These are phyloP conservation scores for Cololabis saira DNA, from an alignment of 2,113 vertebrate species.

Conservation along the genomic window DNA sequence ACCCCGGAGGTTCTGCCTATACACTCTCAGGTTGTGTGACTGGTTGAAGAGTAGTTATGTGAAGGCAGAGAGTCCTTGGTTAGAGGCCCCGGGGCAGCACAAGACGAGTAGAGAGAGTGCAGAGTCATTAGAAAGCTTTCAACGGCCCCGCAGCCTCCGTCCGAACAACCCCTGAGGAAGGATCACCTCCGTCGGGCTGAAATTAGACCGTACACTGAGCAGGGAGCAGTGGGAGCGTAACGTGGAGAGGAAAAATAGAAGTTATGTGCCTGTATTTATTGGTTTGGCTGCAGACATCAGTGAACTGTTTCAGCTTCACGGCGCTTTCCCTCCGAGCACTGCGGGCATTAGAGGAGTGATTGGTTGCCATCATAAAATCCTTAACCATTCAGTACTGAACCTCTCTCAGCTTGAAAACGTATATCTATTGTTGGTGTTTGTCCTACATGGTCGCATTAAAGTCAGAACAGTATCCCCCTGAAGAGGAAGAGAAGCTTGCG, in stretches of 20 bases:
- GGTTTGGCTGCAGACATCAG: conserved; percentile 54
- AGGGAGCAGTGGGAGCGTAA: conserved; percentile 33
- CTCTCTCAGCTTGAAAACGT: conserved; percentile 6
- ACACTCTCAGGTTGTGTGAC: conserved; percentile 55
- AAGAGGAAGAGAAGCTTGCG: too few species aligned
- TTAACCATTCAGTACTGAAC: conserved; percentile 30
- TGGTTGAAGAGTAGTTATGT: conserved; percentile 68
- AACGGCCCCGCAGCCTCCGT: conserved; percentile 63
- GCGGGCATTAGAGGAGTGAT: conserved; percentile 37
- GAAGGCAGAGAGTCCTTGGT: conserved; percentile 66
- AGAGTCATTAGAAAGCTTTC: conserved; percentile 77
- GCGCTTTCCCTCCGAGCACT: conserved; percentile 47
- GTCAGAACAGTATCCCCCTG: background rate
- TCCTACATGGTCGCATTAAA: rapidly evolving
- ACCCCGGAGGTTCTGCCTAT: conserved; percentile 29
- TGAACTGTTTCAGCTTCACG: conserved; percentile 62
- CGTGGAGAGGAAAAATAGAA: background rate
- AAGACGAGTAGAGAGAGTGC: conserved; percentile 67
- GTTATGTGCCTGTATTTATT: conserved; percentile 64
- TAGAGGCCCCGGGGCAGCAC: conserved; percentile 64
- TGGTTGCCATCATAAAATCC: conserved; percentile 44
- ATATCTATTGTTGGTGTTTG: conserved; percentile 13
- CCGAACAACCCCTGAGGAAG: conserved; percentile 60
- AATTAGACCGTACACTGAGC: conserved; percentile 63
- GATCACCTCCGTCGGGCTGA: conserved; percentile 62